Base-by-base conservation (phyloP, 2,888 invertebrate genomes). In the Tipula vernalis region DNA sequence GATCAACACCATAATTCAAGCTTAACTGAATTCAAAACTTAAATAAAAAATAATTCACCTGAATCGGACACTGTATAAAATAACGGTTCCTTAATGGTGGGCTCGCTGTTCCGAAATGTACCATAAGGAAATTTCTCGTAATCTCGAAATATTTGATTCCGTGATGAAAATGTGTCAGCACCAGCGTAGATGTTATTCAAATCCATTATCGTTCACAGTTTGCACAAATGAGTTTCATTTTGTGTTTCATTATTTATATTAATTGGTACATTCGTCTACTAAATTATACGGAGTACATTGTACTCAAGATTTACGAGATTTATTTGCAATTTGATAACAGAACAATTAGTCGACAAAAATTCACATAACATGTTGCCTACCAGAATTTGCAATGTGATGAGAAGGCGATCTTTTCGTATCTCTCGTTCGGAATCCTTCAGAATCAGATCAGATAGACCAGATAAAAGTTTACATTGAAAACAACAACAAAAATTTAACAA, bases 141-240 rank as follows among this genome's bases (percentile, higher is more conserved):
- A 89, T 93, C 93, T 36, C 92, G 90, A 89, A 93, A 93, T 86
- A 92, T 90, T 15, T 91, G 89, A 86, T 89, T 90, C 87, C 93
- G 90, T 89, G 92, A 90, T 42, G 92, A 91, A 89, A 92, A 93
- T 28, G 93, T 91, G 36, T 42, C 36, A 57, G 92, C 93, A 83
- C 93, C 93, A 88, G 93, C 91, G 90, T 93, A 93, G 89, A 93
- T 91, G 89, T 93, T 93, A 89, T 91, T 91, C 87, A 93, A 92
- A 91, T 93, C 93, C 93, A 93, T 93, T n/a, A 3, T 51, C n/a
- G 3, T n/a, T 51, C 6, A 51, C 5, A 51, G n/a, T 51, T 51
- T 51, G 4, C 51, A 15, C 13, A 51, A 51, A 51, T 13, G 51
- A 13, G n/a, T n/a, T 15, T 51, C 51, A 51, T 51, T 51, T n/a